phyloP scores from a whole-genome alignment of 2,113 vertebrate species.

The Puntigrus tetrazona region DNA sequence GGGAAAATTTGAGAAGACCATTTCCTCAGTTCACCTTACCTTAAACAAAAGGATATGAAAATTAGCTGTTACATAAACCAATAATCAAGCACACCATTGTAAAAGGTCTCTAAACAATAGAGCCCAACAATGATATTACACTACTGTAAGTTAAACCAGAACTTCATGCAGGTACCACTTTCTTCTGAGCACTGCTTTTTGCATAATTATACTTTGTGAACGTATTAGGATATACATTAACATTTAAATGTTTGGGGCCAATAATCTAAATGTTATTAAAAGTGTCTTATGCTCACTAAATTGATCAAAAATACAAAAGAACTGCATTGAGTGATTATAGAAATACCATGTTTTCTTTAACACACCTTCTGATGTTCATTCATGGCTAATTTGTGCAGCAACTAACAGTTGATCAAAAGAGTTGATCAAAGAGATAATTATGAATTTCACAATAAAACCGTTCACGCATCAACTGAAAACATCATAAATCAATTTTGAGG shows the following conservation, averaged over 20 bases:
- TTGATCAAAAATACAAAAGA: not conserved
- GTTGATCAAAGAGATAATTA: no score
- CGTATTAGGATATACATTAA: not conserved
- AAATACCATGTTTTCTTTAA: no score
- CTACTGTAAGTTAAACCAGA: not conserved
- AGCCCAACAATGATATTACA: not conserved
- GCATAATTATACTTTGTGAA: not conserved
- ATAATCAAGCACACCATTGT: not conserved
- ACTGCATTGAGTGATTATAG: not conserved
- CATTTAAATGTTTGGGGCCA: not conserved
- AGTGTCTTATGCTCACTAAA: not conserved
- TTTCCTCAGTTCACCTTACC: not conserved
- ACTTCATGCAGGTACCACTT: not conserved
- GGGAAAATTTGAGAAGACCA: not conserved
- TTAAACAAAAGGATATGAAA: not conserved
- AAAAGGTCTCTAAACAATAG: not conserved
- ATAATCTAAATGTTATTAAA: not conserved
- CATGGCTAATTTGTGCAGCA: no score
- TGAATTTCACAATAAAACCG: no score
- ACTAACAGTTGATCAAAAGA: no score
- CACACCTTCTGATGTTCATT: no score
- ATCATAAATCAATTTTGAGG: no score
- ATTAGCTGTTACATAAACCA: not conserved
- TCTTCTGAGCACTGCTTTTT: not conserved
- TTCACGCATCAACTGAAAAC: no score